These are phyloP conservation scores for Argyresthia goedartella DNA, from an alignment of 2,888 invertebrate species.

Conservation along the genomic window DNA sequence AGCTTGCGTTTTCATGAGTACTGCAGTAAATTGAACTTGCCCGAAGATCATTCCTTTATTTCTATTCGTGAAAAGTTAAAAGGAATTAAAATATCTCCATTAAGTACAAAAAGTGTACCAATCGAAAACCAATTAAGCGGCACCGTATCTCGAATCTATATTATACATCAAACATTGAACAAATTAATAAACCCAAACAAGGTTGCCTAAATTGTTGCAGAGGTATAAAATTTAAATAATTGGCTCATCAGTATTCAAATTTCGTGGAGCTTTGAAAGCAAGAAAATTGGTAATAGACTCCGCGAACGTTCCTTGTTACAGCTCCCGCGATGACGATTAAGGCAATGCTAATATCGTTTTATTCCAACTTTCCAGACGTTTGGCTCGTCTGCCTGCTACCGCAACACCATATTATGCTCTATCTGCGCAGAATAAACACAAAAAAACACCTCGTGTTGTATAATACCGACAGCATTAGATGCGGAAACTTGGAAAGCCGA, in stretches of 20 bases:
- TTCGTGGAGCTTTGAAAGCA: constrained; percentile 47
- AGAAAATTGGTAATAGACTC: constrained; percentile 41
- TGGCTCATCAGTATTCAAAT: constrained; percentile 48
- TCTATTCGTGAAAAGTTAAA: too few relatives aligned
- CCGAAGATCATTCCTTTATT: too few relatives aligned
- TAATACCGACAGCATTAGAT: neutral
- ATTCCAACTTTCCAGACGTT: constrained; percentile 47
- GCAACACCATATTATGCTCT: neutral
- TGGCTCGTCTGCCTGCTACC: neutral
- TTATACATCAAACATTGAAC: constrained; percentile 22
- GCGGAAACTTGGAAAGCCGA: neutral
- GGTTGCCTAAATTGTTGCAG: constrained; percentile 41
- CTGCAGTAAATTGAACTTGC: too few relatives aligned
- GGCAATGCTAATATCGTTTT: constrained; percentile 58
- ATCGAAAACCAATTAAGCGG: neutral
- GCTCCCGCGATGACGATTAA: constrained; percentile 56
- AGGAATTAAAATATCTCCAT: too few relatives aligned
- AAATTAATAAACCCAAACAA: constrained; percentile 39
- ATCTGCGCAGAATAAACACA: neutral
- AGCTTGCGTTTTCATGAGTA: neutral
- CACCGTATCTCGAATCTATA: neutral
- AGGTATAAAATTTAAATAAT: constrained; percentile 53
- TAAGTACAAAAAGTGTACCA: too few relatives aligned
- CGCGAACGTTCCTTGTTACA: constrained; percentile 22
- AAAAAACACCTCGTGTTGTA: neutral